Conservation (phyloP, 2,797 vertebrate species). For the Spinus pinus region DNA sequence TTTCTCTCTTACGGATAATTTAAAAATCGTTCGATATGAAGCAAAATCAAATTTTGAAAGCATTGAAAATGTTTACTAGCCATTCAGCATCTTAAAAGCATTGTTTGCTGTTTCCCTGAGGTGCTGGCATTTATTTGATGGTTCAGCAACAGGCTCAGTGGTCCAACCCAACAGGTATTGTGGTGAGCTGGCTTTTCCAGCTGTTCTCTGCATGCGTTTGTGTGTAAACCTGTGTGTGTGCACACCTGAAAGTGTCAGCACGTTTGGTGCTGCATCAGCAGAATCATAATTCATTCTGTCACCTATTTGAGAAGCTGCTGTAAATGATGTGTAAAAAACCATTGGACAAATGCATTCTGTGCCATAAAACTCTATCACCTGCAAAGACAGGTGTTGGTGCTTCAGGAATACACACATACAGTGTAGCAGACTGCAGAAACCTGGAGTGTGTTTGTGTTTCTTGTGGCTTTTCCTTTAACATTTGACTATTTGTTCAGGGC, state of each 20-base stretch:
- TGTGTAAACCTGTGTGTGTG: not conserved
- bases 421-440: not conserved
- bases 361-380: slow-evolving; percentile 8
- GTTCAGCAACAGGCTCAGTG: not conserved
- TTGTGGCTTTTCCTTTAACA: not conserved
- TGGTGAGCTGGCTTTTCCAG: not conserved
- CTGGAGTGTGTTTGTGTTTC: not conserved
- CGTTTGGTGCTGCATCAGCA: not conserved
- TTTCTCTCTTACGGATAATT: not conserved
- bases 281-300: not conserved
- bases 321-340: not conserved
- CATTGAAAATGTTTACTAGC: not conserved
- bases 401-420: not conserved
- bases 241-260: not conserved
- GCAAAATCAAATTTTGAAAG: not conserved
- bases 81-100: not conserved
- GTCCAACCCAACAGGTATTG: not conserved
- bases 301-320: not conserved
- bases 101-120: not conserved
- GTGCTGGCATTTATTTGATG: not conserved
- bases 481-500: not conserved
- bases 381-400: slow-evolving; percentile 18
- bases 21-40: not conserved
- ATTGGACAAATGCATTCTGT: not conserved
- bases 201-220: not conserved